Evolutionary conservation across 2,113 vertebrate species (phyloP).

Genomic region (Osmerus eperlanus): DNA sequence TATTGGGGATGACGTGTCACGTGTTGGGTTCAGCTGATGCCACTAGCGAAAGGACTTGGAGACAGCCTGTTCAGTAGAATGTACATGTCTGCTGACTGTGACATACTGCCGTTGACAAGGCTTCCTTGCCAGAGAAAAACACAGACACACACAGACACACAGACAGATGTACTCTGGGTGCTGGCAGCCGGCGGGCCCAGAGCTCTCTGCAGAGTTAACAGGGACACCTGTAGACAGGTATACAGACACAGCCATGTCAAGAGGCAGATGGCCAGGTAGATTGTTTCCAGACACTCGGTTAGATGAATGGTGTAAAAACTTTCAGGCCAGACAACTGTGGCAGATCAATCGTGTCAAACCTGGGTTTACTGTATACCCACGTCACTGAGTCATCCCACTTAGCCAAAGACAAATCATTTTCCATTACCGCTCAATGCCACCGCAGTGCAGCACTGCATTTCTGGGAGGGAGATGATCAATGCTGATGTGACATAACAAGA

Average conservation of each 20-base stretch:
- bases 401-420: no score
- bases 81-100: not conserved
- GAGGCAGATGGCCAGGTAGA: no score
- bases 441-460: not conserved
- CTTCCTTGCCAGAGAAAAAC: not conserved
- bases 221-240: no score
- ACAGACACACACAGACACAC: conserved; percentile 5
- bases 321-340: not conserved
- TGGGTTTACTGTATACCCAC: no score
- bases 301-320: not conserved
- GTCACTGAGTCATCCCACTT: no score
- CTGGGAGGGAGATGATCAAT: not conserved
- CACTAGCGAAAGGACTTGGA: not conserved
- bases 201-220: no score
- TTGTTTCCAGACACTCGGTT: not conserved
- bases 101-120: not conserved
- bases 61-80: conserved; percentile 1
- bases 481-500: no score
- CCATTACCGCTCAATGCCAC: no score
- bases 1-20: not conserved
- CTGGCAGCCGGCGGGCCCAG: no score
- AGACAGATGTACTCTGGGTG: not conserved
- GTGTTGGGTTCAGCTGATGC: not conserved
- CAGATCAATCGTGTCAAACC: no score
- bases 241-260: no score